Evolutionary conservation across 1,140 invertebrate species (phyloP).

Genomic region (Eurosta solidaginis): DNA sequence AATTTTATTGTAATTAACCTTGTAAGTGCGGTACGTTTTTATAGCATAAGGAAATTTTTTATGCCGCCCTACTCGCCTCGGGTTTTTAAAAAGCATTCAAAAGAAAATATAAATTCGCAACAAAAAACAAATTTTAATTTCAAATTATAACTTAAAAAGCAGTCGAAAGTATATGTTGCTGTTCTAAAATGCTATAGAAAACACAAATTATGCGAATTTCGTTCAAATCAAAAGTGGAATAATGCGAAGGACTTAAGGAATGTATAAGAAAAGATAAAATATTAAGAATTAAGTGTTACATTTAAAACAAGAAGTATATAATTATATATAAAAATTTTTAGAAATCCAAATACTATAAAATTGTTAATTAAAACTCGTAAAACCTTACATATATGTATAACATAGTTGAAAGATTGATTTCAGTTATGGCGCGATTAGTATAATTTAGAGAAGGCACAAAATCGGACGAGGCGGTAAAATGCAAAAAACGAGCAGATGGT

Average conservation of each 20-base stretch:
- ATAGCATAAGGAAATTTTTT: conserved; percentile 23
- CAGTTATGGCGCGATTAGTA: too few relatives aligned
- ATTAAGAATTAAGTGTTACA: background rate
- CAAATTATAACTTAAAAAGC: background rate
- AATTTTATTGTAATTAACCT: conserved; percentile 17
- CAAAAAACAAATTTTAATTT: background rate
- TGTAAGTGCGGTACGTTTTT: background rate
- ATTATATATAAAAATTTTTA: background rate
- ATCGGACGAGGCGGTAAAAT: too few relatives aligned
- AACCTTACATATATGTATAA: too few relatives aligned
- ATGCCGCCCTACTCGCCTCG: background rate
- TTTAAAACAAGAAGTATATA: background rate
- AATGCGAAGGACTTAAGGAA: background rate
- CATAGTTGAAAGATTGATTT: too few relatives aligned
- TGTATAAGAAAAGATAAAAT: too few relatives aligned
- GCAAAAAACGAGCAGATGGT: too few relatives aligned
- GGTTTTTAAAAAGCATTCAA: conserved; percentile 11
- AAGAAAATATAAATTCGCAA: background rate
- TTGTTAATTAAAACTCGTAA: background rate
- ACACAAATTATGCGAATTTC: conserved; percentile 19
- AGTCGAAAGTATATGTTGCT: background rate
- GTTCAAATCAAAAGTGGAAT: background rate
- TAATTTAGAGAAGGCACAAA: too few relatives aligned
- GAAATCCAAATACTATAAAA: background rate
- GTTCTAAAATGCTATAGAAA: background rate